phyloP scores from a whole-genome alignment of 2,797 vertebrate genomes.

The Pteronotus mesoamericanus region DNA sequence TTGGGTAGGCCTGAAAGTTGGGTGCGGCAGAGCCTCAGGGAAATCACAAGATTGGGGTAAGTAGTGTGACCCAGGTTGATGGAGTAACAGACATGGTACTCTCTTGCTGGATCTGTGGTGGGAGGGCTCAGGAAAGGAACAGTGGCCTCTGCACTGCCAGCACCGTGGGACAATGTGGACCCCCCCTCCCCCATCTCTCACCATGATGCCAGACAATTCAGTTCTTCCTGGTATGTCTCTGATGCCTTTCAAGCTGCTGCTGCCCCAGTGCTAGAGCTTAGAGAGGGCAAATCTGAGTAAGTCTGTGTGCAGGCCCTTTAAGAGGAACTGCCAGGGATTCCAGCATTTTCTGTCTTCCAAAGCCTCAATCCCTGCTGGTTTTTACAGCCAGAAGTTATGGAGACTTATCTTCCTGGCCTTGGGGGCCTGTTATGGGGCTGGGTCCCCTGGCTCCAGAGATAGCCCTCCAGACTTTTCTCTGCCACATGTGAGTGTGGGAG shows the following conservation, averaged over 20 bases:
- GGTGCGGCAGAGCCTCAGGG: too few relatives aligned
- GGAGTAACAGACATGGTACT: neutral
- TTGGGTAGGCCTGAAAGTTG: too few relatives aligned
- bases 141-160: neutral
- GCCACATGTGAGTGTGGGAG: neutral
- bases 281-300: neutral
- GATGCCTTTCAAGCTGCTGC: neutral
- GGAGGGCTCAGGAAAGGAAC: neutral
- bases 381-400: neutral
- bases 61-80: neutral
- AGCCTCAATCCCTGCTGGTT: neutral
- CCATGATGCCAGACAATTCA: neutral
- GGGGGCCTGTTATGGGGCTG: neutral
- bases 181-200: too few relatives aligned
- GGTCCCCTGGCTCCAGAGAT: neutral
- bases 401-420: neutral
- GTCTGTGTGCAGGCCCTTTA: neutral
- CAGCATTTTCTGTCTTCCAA: neutral
- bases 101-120: neutral
- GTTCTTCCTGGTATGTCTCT: neutral
- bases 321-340: neutral
- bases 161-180: too few relatives aligned
- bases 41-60: neutral
- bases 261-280: neutral
- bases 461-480: neutral